phyloP scores from a whole-genome alignment of 2,113 vertebrate species.

The Eonycteris spelaea region DNA sequence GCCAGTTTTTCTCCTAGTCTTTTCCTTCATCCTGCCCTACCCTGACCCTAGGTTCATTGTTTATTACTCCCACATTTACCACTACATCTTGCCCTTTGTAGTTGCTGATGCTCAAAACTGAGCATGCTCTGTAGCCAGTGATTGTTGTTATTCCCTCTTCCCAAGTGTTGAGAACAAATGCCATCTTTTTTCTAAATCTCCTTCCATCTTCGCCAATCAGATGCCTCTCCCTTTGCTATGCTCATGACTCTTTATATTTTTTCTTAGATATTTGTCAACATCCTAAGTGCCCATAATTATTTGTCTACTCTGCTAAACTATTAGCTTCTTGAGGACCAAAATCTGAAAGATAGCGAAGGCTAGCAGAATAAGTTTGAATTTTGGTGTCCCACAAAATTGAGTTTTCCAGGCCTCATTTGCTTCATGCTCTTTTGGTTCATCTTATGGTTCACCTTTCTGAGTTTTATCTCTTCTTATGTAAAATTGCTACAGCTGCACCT shows the following conservation, averaged over 20 bases:
- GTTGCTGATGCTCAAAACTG: not conserved
- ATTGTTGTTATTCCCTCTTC: not conserved
- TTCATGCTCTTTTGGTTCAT: not conserved
- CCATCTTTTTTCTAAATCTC: not conserved
- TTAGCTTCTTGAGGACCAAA: not conserved
- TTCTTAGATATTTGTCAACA: not conserved
- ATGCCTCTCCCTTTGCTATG: not conserved
- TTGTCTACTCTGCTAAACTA: not conserved
- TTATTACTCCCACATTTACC: not conserved
- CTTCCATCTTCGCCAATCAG: not conserved
- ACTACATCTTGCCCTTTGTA: not conserved
- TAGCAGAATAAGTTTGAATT: not conserved
- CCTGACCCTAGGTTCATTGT: fast-evolving
- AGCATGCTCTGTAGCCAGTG: not conserved
- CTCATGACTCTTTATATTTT: not conserved
- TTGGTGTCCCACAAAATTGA: not conserved
- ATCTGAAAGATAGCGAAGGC: not conserved
- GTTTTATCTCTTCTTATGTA: not conserved
- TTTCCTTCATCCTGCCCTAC: not conserved
- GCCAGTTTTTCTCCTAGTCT: not conserved
- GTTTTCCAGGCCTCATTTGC: not conserved
- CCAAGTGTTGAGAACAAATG: not conserved
- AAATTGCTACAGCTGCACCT: not conserved
- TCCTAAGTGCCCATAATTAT: not conserved
- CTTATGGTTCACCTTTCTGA: not conserved